Base-by-base conservation (phyloP, 2,113 vertebrate genomes). In the Corapipo altera region DNA sequence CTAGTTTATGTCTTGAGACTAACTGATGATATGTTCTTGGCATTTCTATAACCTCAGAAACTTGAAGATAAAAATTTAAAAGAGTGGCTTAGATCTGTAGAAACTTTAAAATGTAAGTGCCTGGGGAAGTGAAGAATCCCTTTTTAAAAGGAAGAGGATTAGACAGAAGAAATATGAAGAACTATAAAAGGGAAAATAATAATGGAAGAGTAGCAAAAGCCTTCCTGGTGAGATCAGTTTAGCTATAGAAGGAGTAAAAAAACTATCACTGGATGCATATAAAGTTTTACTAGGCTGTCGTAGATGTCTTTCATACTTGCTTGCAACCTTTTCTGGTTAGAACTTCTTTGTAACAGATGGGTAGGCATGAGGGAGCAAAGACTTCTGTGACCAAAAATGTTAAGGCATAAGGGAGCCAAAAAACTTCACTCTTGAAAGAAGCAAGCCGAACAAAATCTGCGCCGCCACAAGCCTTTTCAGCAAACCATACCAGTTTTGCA, bases 241-340 rank as follows among this genome's bases (percentile, higher is more conserved):
- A 92, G 62, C 80, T 91, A 66, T 0, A 84, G 75, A 64, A 88
- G 69, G 43, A 81, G 62, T 58, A 44, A 88, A 96, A 91, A 8
- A 62, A 46, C 57, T 78, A 61, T 52, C 57, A 87, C 70, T 87
- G 35, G 76, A 78, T 51, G 24, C 41, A 79, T 28, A 78, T 91
- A 95, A 85, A 93, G 83, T 88, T 92, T 96, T 93, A 88, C 54
- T 84, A 84, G 85, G 58, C 55, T 89, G 32, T 85, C 57, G 61
- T 15, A 81, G 90, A 79, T 58, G 26, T 39, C 61, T 88, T 54
- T 20, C 58, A 72, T 80, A 69, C 41, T 81, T 4, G 3, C 41
- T 81, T 1, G 1, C 52, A 78, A 86, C 9, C 65, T 78, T 35
- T 87, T 59, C 85, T 55, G 39, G 14, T 85, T 81, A 80, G 39